A percentile compares a stretch with the other conserved stretches of the same genome.
phyloP scores from a whole-genome alignment of 2,797 vertebrate genomes.

The Acropternis orthonyx region DNA sequence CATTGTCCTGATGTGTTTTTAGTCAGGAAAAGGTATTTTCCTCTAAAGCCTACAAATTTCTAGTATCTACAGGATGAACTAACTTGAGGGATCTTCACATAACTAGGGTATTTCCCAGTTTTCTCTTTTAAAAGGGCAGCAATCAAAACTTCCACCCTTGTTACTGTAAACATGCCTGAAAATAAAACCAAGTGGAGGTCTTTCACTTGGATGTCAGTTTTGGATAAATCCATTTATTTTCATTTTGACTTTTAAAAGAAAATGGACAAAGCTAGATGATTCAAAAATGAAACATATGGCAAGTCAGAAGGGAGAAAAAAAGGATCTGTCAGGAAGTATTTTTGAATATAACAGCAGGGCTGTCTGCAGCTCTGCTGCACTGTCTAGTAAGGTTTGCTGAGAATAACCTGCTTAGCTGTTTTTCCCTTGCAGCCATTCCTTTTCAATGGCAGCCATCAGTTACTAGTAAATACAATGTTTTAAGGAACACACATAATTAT shows the following conservation, averaged over 20 bases:
- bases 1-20: not conserved
- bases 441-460: conserved; percentile 41
- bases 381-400: conserved; percentile 15
- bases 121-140: not conserved
- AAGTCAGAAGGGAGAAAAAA: not conserved
- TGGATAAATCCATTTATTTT: not conserved
- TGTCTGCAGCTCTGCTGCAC: not conserved
- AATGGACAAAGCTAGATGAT: not conserved
- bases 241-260: conserved; percentile 16
- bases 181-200: not conserved
- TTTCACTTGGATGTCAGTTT: not conserved
- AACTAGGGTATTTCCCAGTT: not conserved
- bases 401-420: not conserved
- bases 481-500: conserved; percentile 41
- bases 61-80: not conserved
- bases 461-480: conserved; percentile 16
- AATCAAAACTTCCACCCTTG: not conserved
- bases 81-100: not conserved
- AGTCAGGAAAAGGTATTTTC: not conserved
- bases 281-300: conserved; percentile 10
- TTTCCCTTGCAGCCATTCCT: conserved; percentile 30
- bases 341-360: conserved; percentile 1
- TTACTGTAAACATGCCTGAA: not conserved
- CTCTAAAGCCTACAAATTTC: not conserved
- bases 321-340: not conserved